phyloP scores from a whole-genome alignment of 2,113 vertebrate species.

The Microcebus griseorufus region DNA sequence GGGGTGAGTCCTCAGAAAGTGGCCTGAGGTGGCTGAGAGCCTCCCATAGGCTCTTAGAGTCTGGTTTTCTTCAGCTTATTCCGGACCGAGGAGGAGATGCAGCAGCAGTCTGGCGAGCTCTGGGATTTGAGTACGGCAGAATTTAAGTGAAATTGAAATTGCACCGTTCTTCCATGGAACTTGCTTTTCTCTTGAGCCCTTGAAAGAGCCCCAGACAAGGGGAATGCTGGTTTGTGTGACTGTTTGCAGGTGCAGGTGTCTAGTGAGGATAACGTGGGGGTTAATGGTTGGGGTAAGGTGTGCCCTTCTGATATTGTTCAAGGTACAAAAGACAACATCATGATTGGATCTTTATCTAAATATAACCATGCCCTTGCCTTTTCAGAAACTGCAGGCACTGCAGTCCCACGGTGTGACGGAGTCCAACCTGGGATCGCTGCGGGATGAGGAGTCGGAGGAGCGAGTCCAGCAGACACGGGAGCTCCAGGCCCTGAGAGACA shows the following conservation, averaged over 20 bases:
- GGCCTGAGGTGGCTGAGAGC: not conserved
- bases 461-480: slow-evolving; percentile 50
- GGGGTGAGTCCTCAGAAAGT: not conserved
- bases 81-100: not conserved
- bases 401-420: slow-evolving; percentile 35
- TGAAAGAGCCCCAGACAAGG: fast-evolving
- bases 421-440: slow-evolving; percentile 75
- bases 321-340: not conserved
- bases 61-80: not conserved
- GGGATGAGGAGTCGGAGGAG: slow-evolving; percentile 67
- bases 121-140: not conserved
- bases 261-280: not conserved
- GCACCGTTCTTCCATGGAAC: not conserved
- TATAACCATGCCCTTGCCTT: not conserved
- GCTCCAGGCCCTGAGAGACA: slow-evolving; percentile 63
- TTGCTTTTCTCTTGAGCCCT: not conserved
- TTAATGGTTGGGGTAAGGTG: not conserved
- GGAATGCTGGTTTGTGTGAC: not conserved
- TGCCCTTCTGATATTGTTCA: not conserved
- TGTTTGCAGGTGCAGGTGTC: not conserved
- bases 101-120: not conserved
- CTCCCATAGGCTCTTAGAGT: not conserved
- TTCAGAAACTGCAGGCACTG: slow-evolving; percentile 84
- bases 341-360: not conserved
- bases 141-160: not conserved